These are phyloP conservation scores for Stegastes partitus DNA, from an alignment of 2,113 vertebrate genomes.

Conservation along the genomic window DNA sequence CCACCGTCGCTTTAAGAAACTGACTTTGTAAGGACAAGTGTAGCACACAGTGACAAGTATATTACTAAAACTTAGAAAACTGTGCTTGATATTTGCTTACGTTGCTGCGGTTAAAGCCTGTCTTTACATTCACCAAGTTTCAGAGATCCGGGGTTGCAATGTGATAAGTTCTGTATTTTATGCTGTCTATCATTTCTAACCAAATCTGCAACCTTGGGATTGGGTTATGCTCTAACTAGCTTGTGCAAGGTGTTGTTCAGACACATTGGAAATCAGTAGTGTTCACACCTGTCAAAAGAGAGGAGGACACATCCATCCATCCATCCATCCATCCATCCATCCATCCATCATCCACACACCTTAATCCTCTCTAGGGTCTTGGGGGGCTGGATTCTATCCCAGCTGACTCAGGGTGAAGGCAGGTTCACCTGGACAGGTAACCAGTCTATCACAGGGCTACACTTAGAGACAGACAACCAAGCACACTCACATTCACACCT, in stretches of 20 bases:
- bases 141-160: not conserved
- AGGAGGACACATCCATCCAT: too few species aligned
- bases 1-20: not conserved
- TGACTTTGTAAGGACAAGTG: not conserved
- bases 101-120: not conserved
- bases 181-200: not conserved
- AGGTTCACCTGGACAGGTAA: too few species aligned
- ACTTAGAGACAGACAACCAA: too few species aligned
- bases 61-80: not conserved
- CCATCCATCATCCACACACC: too few species aligned
- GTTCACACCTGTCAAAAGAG: too few species aligned
- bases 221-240: not conserved
- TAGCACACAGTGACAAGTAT: not conserved
- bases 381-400: too few species aligned
- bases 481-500: too few species aligned
- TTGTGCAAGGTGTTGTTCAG: not conserved
- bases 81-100: not conserved
- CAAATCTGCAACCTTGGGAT: not conserved
- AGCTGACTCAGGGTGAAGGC: too few species aligned
- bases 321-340: too few species aligned
- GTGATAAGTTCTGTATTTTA: not conserved
- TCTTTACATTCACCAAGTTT: not conserved
- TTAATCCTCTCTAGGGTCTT: too few species aligned
- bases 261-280: not conserved
- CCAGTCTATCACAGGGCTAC: too few species aligned